These are phyloP conservation scores for Dunckerocampus dactyliophorus DNA, from an alignment of 2,113 vertebrate genomes.

Conservation along the genomic window DNA sequence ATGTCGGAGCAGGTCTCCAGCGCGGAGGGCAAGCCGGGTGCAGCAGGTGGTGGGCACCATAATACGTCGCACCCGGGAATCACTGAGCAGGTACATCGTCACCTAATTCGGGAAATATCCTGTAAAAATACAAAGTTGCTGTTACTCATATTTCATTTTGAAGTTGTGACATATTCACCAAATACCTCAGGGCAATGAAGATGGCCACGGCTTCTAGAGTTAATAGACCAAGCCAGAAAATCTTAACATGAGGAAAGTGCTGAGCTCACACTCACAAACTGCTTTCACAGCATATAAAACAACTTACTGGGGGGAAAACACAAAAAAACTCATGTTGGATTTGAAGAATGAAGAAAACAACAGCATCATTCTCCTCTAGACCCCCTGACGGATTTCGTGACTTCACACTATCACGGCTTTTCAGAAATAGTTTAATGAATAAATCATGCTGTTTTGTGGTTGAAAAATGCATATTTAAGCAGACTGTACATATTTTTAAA, in stretches of 20 bases:
- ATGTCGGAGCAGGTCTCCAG: conserved; percentile 83
- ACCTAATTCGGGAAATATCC: not conserved
- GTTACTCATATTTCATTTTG: not conserved
- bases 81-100: conserved; percentile 77
- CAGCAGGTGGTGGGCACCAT: conserved; percentile 96
- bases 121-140: not conserved
- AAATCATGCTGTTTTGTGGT: too few relatives aligned
- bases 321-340: conserved; percentile 7
- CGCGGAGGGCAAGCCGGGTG: conserved; percentile 83
- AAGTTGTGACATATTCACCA: not conserved
- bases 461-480: too few relatives aligned
- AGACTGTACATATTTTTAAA: too few relatives aligned
- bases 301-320: not conserved
- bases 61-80: conserved; percentile 88
- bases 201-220: too few relatives aligned
- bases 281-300: conserved; percentile 17
- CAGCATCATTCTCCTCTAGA: conserved; percentile 2
- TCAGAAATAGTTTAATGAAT: too few relatives aligned
- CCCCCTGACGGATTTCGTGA: too few relatives aligned
- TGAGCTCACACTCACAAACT: conserved; percentile 12
- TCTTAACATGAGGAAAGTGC: conserved; percentile 13
- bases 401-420: too few relatives aligned
- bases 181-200: too few relatives aligned
- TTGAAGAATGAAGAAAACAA: conserved; percentile 13
- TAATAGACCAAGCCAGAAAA: not conserved